Percentiles rank a stretch among this genome's conserved stretches.
phyloP scores from a whole-genome alignment of 1,140 invertebrate genomes.

The Macrocentrus cingulum region DNA sequence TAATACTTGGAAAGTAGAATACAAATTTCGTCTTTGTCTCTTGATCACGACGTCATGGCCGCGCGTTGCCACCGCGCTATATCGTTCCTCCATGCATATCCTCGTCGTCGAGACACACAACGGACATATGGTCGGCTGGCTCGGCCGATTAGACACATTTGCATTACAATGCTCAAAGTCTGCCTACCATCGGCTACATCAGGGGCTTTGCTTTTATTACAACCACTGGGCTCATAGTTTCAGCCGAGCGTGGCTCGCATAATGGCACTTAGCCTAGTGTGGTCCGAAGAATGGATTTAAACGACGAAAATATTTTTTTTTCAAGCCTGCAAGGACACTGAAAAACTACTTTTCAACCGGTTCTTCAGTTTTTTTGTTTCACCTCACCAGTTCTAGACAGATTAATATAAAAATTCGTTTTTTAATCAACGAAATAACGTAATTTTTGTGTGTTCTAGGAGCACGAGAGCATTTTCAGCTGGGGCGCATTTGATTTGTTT shows the following conservation, averaged over 20 bases:
- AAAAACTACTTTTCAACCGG: too few species aligned
- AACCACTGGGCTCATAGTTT: constrained; percentile 46
- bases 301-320: background rate
- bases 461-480: too few species aligned
- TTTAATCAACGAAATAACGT: too few species aligned
- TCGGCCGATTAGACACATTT: constrained; percentile 59
- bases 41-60: background rate
- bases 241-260: constrained; percentile 37
- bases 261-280: constrained; percentile 51
- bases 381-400: too few species aligned
- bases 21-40: background rate
- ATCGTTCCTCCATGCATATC: background rate
- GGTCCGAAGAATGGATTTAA: background rate
- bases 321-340: too few species aligned
- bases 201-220: constrained; percentile 45
- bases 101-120: constrained; percentile 29
- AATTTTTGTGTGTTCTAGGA: too few species aligned
- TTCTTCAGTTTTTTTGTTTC: too few species aligned
- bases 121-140: constrained; percentile 58
- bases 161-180: constrained; percentile 54
- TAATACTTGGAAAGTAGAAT: too few species aligned
- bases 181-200: constrained; percentile 40
- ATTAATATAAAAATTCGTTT: too few species aligned
- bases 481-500: too few species aligned
- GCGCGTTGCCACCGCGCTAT: background rate